Evolutionary conservation across 1,140 invertebrate species (phyloP).

Genomic region (Sycobia sp.): DNA sequence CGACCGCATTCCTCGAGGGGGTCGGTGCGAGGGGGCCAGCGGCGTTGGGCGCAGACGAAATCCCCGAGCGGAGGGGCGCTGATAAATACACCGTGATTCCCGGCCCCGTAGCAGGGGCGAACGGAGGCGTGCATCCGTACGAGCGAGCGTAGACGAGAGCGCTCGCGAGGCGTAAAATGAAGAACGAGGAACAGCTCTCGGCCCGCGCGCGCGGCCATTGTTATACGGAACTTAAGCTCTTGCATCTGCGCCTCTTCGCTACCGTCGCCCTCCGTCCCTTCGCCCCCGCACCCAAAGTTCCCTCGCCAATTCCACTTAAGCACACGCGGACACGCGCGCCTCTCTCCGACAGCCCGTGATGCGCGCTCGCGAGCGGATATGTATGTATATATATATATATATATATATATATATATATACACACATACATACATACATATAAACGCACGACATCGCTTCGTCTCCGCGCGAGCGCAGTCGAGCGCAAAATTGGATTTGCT

Average conservation of each 20-base stretch:
- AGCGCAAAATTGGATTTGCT: constrained; percentile 49
- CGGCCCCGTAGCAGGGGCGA: background rate
- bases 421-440: too few relatives aligned
- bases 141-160: constrained; percentile 23
- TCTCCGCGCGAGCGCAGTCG: constrained; percentile 34
- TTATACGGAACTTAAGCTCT: too few relatives aligned
- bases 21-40: too few relatives aligned
- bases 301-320: constrained; percentile 29
- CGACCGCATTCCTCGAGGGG: background rate
- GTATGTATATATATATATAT: too few relatives aligned
- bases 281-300: too few relatives aligned
- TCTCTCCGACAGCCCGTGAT: too few relatives aligned
- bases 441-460: too few relatives aligned
- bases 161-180: constrained; percentile 21
- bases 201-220: background rate
- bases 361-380: background rate
- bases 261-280: too few relatives aligned
- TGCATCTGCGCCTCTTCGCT: constrained; percentile 5
- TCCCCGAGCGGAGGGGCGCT: background rate
- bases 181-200: constrained; percentile 15
- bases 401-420: too few relatives aligned
- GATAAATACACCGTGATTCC: constrained; percentile 19
- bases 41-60: background rate
- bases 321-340: background rate
- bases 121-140: background rate